phyloP scores from a whole-genome alignment of 1,140 invertebrate species.

The Hydropsyche tenuis region DNA sequence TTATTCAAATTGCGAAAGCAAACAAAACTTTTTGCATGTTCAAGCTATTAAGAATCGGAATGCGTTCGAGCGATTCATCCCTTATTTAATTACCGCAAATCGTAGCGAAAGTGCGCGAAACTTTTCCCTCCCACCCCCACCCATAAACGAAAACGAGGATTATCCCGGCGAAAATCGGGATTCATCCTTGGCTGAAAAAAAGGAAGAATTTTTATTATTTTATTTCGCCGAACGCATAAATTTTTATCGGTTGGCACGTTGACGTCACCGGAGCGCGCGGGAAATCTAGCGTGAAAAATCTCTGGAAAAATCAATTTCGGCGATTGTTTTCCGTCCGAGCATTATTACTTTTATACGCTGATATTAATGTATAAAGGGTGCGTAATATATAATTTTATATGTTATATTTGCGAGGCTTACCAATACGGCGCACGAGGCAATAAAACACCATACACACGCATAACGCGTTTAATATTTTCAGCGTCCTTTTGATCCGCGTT shows the following conservation, averaged over 20 bases:
- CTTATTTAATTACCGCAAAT: slow-evolving; percentile 22
- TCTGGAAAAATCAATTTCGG: slow-evolving; percentile 23
- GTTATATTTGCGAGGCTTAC: too few relatives aligned
- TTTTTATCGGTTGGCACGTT: slow-evolving; percentile 19
- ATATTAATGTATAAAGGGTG: too few relatives aligned
- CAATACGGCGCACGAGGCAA: too few relatives aligned
- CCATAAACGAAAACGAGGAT: slow-evolving; percentile 1
- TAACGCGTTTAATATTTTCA: slow-evolving; percentile 1
- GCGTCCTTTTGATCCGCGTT: slow-evolving; percentile 15
- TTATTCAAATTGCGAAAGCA: too few relatives aligned
- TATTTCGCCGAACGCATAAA: slow-evolving; percentile 3
- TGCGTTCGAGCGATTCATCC: too few relatives aligned
- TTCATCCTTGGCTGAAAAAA: neutral
- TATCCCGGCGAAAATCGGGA: slow-evolving; percentile 5
- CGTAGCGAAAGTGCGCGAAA: slow-evolving; percentile 2
- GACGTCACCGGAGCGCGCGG: slow-evolving; percentile 17
- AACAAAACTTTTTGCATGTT: too few relatives aligned
- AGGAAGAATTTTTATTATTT: neutral
- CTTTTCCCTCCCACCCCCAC: neutral
- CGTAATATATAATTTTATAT: too few relatives aligned
- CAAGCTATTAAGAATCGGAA: too few relatives aligned
- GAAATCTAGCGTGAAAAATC: slow-evolving; percentile 27
- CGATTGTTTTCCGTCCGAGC: slow-evolving; percentile 9
- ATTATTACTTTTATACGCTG: slow-evolving; percentile 10
- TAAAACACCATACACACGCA: too few relatives aligned